Percentiles rank a stretch among this genome's conserved stretches.
Evolutionary conservation across 2,797 vertebrate genomes (phyloP).

Genomic region (Holocentrus rufus): DNA sequence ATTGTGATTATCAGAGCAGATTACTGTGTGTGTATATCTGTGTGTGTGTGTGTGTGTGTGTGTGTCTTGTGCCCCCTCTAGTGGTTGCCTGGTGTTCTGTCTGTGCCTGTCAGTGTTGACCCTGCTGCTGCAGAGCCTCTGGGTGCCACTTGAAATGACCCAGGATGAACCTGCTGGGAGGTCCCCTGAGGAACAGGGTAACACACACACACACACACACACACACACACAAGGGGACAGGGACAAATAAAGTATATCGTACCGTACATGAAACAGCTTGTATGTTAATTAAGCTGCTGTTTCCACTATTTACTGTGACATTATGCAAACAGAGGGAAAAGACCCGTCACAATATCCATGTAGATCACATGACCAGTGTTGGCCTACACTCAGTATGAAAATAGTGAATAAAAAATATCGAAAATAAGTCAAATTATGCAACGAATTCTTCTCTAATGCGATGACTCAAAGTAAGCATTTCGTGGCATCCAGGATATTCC

Average conservation of each 20-base stretch:
- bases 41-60: too few species aligned
- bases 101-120: conserved; percentile 73
- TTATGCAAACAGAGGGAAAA: too few species aligned
- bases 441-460: neutral
- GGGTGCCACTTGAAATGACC: conserved; percentile 70
- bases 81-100: conserved; percentile 78
- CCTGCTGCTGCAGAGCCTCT: conserved; percentile 77
- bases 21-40: conserved; percentile 41
- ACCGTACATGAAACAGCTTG: neutral
- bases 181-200: conserved; percentile 72
- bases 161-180: conserved; percentile 59
- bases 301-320: too few species aligned
- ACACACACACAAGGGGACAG: neutral
- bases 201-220: conserved; percentile 8
- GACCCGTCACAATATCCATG: neutral
- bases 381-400: neutral
- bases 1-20: neutral
- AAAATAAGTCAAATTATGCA: neutral
- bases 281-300: neutral
- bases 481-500: too few species aligned
- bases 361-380: neutral
- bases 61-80: conserved; percentile 69
- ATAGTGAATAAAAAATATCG: neutral
- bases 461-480: neutral
- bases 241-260: neutral